Conservation (phyloP, 2,888 invertebrate genomes). For the Schizaphis graminum region DNA sequence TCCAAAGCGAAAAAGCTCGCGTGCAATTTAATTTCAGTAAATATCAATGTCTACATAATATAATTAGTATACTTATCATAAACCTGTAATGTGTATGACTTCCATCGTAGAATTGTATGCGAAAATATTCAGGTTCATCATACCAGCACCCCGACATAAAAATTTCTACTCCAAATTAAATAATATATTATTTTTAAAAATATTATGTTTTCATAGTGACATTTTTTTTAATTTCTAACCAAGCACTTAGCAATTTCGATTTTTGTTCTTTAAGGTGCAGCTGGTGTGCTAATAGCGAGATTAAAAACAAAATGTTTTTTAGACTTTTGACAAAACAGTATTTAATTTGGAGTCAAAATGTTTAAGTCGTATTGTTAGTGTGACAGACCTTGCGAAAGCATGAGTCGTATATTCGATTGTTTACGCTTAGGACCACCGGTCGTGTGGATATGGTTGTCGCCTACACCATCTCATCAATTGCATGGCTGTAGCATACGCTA, state of each 20-base stretch:
- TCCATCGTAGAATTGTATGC: background rate
- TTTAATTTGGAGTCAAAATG: background rate
- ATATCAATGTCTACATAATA: background rate
- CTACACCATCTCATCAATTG: background rate
- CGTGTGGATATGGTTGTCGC: background rate
- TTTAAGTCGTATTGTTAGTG: background rate
- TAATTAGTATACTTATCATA: background rate
- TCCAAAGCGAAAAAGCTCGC: conserved; percentile 87
- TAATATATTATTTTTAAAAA: no score
- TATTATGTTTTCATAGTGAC: no score
- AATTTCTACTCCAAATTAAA: no score
- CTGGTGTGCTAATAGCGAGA: no score
- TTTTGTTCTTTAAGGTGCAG: no score
- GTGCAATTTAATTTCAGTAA: conserved; percentile 73
- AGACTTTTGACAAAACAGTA: background rate
- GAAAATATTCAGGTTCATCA: background rate
- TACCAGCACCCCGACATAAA: no score
- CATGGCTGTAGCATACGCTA: background rate
- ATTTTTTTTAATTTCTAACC: no score
- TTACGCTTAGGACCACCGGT: background rate
- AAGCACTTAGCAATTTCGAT: no score
- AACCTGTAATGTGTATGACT: background rate
- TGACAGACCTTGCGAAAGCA: no score
- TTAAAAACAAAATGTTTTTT: background rate
- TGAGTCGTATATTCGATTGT: background rate